Conservation (phyloP, 2,888 invertebrate species). For the Meliscaeva auricollis region DNA sequence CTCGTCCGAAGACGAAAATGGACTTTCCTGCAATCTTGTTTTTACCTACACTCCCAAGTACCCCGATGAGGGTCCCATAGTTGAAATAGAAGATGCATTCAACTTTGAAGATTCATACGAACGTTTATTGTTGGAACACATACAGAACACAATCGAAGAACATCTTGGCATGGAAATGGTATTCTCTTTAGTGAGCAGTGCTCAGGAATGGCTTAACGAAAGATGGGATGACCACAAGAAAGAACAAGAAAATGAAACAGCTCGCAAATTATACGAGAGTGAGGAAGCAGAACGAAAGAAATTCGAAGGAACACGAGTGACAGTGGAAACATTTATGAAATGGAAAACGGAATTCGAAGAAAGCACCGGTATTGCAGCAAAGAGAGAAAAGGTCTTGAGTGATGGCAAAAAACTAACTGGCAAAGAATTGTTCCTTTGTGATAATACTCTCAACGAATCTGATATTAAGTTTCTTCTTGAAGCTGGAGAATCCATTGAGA, state of each 20-base stretch:
- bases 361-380: slow-evolving; percentile 91
- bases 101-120: slow-evolving; percentile 91
- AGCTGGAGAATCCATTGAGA: slow-evolving; percentile 86
- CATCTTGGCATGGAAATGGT: slow-evolving; percentile 99
- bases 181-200: slow-evolving; percentile 96
- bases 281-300: slow-evolving; percentile 97
- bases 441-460: slow-evolving; percentile 96
- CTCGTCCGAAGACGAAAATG: slow-evolving; percentile 87
- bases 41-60: slow-evolving; percentile 95
- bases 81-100: slow-evolving; percentile 91
- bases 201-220: slow-evolving; percentile 96
- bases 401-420: slow-evolving; percentile 95
- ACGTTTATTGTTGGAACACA: slow-evolving; percentile 87
- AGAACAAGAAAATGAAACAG: slow-evolving; percentile 88
- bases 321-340: slow-evolving; percentile 96
- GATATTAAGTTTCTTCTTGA: slow-evolving; percentile 98
- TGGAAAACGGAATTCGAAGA: slow-evolving; percentile 98
- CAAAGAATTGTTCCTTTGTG: slow-evolving; percentile 95
- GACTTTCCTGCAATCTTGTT: slow-evolving; percentile 90
- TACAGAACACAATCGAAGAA: slow-evolving; percentile 88
- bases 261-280: slow-evolving; percentile 88
- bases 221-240: slow-evolving; percentile 92
- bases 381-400: slow-evolving; percentile 88
- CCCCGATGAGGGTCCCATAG: slow-evolving; percentile 93
- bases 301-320: slow-evolving; percentile 97